These are phyloP conservation scores for Actias luna DNA, from an alignment of 2,888 invertebrate species.

Conservation along the genomic window DNA sequence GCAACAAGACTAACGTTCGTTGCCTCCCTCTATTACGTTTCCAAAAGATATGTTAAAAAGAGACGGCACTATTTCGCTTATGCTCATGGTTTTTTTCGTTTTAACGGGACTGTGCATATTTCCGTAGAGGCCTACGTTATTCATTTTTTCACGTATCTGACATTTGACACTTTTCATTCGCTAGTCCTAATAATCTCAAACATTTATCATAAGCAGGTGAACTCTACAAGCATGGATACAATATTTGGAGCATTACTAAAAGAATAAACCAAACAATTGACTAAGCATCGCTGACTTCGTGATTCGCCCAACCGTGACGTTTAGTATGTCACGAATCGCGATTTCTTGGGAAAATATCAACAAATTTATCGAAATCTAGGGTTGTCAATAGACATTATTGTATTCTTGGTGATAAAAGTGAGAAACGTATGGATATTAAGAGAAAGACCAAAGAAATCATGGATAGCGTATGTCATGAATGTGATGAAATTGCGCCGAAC, in stretches of 20 bases:
- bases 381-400: too few species aligned
- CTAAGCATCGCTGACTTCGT: conserved; percentile 15
- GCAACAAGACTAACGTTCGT: neutral
- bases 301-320: conserved; percentile 30
- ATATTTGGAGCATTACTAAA: conserved; percentile 11
- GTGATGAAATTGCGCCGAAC: too few species aligned
- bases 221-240: neutral
- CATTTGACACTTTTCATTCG: neutral
- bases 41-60: neutral
- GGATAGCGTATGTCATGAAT: too few species aligned
- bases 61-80: neutral
- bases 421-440: too few species aligned
- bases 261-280: conserved; percentile 17
- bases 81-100: neutral
- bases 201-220: neutral
- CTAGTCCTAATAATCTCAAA: neutral
- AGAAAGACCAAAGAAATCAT: too few species aligned
- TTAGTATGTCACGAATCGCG: conserved; percentile 43
- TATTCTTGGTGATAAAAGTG: too few species aligned
- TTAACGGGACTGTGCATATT: neutral
- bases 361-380: neutral
- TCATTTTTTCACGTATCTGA: neutral
- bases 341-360: conserved; percentile 58
- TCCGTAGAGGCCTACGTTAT: neutral
- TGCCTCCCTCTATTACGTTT: neutral